Conservation (phyloP, 2,888 invertebrate species). For the Monopis laevigella region DNA sequence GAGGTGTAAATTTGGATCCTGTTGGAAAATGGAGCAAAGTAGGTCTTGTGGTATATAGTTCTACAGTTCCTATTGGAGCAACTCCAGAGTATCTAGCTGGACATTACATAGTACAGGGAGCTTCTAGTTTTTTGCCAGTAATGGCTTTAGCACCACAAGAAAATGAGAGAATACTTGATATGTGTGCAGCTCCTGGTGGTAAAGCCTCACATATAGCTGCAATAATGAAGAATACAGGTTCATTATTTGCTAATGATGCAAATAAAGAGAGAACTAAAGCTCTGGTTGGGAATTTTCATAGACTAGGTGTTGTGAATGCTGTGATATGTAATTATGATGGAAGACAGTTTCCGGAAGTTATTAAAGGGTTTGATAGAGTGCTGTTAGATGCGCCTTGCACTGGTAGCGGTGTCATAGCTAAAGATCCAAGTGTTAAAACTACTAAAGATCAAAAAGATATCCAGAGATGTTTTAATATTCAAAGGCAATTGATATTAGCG, state of each 20-base stretch:
- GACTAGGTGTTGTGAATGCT: constrained; percentile 94
- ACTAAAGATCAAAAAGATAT: constrained; percentile 91
- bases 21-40: constrained; percentile 99
- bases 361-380: constrained; percentile 94
- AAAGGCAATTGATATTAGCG: constrained; percentile 89
- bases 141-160: constrained; percentile 98
- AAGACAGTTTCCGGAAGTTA: constrained; percentile 81
- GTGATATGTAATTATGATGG: constrained; percentile 92
- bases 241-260: constrained; percentile 94
- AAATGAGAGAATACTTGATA: constrained; percentile 92
- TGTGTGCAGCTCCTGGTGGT: constrained; percentile 98
- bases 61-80: constrained; percentile 96
- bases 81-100: constrained; percentile 99
- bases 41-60: constrained; percentile 94
- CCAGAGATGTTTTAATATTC: constrained; percentile 90
- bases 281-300: constrained; percentile 95
- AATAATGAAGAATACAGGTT: constrained; percentile 98
- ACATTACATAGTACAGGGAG: constrained; percentile 96
- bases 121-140: constrained; percentile 96
- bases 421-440: constrained; percentile 96
- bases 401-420: constrained; percentile 97
- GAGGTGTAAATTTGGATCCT: constrained; percentile 98
- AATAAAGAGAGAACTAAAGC: constrained; percentile 91
- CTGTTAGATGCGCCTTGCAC: constrained; percentile 98
- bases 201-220: constrained; percentile 98